Conservation (phyloP, 2,888 invertebrate species). For the Cataglyphis rosenhaueri region DNA sequence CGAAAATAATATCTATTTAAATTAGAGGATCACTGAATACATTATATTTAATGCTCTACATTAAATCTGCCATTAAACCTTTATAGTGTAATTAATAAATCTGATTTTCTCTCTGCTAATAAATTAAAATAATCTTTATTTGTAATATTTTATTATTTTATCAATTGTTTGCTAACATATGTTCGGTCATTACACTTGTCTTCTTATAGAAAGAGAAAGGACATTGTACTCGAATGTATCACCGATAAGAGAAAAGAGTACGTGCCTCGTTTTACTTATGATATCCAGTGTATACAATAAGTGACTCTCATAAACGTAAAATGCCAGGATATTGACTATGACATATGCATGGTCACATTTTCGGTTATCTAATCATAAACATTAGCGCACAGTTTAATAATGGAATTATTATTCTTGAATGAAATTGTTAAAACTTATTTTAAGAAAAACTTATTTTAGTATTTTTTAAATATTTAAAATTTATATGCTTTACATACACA, state of each 20-base stretch:
- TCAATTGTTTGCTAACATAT: background rate
- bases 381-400: background rate
- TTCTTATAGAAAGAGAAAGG: background rate
- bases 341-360: background rate
- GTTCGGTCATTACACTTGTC: background rate
- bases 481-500: no score
- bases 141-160: constrained; percentile 12
- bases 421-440: background rate
- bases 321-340: no score
- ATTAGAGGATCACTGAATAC: background rate
- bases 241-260: constrained; percentile 1
- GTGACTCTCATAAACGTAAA: background rate
- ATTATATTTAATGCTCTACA: background rate
- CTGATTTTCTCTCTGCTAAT: background rate
- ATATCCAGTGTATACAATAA: background rate
- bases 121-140: background rate
- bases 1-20: background rate
- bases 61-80: background rate
- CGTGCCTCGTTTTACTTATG: background rate
- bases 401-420: constrained; percentile 2
- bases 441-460: background rate
- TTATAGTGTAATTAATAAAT: background rate
- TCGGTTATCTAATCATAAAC: background rate
- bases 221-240: background rate
- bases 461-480: background rate